These are phyloP conservation scores for Gila robusta DNA, from an alignment of 2,797 vertebrate species.

Conservation along the genomic window DNA sequence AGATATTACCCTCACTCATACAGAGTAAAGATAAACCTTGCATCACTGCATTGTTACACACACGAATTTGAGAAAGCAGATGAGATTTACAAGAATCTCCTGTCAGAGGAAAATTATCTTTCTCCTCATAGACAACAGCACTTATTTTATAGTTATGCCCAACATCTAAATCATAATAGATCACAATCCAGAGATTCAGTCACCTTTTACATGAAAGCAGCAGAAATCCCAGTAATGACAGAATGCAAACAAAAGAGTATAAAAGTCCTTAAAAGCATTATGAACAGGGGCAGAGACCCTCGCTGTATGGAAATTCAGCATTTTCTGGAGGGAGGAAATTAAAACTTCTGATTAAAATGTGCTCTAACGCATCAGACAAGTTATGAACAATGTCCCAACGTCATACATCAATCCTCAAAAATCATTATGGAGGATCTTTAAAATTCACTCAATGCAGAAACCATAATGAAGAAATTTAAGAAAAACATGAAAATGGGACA, in stretches of 20 bases:
- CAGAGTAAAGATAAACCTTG: neutral
- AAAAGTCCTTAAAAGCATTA: neutral
- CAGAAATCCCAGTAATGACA: neutral
- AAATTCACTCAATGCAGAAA: neutral
- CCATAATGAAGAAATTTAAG: neutral
- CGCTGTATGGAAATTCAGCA: neutral
- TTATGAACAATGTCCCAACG: neutral
- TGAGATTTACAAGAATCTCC: neutral
- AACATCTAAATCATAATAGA: neutral
- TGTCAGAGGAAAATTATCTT: neutral
- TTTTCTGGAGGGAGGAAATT: neutral
- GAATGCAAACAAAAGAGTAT: neutral
- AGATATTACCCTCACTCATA: neutral
- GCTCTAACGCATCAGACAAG: neutral
- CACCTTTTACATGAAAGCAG: constrained; percentile 1
- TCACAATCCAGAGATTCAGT: neutral
- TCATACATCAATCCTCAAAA: neutral
- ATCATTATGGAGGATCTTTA: neutral
- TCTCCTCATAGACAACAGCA: neutral
- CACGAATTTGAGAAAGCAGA: neutral
- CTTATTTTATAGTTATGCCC: constrained; percentile 8
- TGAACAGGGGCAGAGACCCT: neutral
- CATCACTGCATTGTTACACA: neutral
- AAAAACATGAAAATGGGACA: neutral
- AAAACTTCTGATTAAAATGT: neutral